Conservation (phyloP, 2,113 vertebrate genomes). For the Chaenogobius annularis region DNA sequence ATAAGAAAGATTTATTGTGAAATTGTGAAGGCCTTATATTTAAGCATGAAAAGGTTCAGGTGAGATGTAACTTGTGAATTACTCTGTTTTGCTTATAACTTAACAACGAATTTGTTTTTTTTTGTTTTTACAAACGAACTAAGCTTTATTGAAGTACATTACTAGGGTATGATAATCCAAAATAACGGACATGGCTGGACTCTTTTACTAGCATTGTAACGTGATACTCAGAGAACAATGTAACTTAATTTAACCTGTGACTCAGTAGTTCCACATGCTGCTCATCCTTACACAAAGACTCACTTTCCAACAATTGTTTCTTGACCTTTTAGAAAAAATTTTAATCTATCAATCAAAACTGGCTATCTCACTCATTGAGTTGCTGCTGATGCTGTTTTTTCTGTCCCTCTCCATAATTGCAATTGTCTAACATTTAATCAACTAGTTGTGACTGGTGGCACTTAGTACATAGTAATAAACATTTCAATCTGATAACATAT, state of each 20-base stretch:
- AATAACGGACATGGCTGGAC: conserved; percentile 3
- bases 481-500: not conserved
- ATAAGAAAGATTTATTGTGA: too few species aligned
- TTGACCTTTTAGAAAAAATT: conserved; percentile 9
- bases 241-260: conserved; percentile 60
- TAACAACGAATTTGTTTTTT: too few species aligned
- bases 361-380: conserved; percentile 3
- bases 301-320: conserved; percentile 51
- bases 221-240: conserved; percentile 33
- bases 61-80: too few species aligned
- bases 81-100: too few species aligned
- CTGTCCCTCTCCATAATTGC: not conserved
- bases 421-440: not conserved
- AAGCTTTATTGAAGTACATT: not conserved
- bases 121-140: too few species aligned
- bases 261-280: conserved; percentile 52
- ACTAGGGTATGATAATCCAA: not conserved
- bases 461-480: not conserved
- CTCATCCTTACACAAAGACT: conserved; percentile 30
- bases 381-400: not conserved
- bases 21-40: too few species aligned
- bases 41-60: too few species aligned
- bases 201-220: conserved; percentile 31
- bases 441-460: not conserved
- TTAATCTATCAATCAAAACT: conserved; percentile 4